phyloP scores from a whole-genome alignment of 2,113 vertebrate genomes.

The Protobothrops flavoviridis region DNA sequence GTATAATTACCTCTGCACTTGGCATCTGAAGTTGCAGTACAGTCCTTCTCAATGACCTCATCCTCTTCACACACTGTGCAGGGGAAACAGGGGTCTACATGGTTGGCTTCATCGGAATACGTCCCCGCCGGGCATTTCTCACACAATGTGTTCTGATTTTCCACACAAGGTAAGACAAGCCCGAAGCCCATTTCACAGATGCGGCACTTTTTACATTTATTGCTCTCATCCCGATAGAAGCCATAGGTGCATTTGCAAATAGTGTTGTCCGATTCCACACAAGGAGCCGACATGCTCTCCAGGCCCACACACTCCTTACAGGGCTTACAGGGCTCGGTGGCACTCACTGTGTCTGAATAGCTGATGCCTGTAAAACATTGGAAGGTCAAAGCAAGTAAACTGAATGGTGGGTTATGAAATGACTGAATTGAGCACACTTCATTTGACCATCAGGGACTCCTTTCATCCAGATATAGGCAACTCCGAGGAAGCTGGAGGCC shows the following conservation, averaged over 20 bases:
- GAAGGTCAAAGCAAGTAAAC: accelerated
- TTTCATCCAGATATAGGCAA: background rate
- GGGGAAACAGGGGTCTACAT: constrained; percentile 92
- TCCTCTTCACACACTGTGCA: constrained; percentile 91
- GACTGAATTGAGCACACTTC: background rate
- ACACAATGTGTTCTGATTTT: constrained; percentile 82
- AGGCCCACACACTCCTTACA: constrained; percentile 87
- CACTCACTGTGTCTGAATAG: constrained; percentile 87
- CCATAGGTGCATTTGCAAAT: constrained; percentile 86
- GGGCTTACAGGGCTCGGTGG: constrained; percentile 78
- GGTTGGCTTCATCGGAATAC: constrained; percentile 89
- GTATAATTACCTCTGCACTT: constrained; percentile 80
- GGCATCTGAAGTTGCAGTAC: constrained; percentile 75
- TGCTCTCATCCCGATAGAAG: constrained; percentile 73
- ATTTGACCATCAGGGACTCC: background rate
- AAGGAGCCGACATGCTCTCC: constrained; percentile 88
- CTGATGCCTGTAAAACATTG: constrained; percentile 77
- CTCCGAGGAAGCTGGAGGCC: background rate
- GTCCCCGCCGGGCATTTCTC: constrained; percentile 87
- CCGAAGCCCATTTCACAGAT: constrained; percentile 83
- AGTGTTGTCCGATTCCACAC: constrained; percentile 94
- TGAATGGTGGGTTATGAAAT: accelerated
- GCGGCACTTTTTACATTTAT: constrained; percentile 77
- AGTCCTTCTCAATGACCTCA: constrained; percentile 73
- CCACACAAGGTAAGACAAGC: constrained; percentile 78